A percentile compares a stretch with the other conserved stretches of the same genome.
These are phyloP conservation scores for Clarias batrachus DNA, from an alignment of 2,113 vertebrate genomes.

Conservation along the genomic window DNA sequence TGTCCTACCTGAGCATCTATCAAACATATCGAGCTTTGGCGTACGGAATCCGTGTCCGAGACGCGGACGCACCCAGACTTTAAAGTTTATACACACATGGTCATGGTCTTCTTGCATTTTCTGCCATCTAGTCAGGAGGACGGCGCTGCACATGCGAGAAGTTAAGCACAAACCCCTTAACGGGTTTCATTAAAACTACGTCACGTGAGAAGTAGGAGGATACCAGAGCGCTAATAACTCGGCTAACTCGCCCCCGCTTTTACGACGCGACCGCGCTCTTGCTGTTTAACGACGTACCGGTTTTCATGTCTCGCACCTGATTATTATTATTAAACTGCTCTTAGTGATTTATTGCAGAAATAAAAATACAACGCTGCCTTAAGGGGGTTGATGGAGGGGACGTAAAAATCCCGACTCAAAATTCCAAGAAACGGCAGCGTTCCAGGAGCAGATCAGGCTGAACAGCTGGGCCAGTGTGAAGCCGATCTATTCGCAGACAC, in stretches of 20 bases:
- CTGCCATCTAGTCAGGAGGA: not conserved
- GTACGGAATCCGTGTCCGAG: too few relatives aligned
- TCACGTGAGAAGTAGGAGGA: not conserved
- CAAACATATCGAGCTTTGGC: too few relatives aligned
- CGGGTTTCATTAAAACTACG: not conserved
- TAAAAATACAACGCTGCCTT: not conserved
- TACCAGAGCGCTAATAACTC: not conserved
- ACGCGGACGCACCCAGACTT: too few relatives aligned
- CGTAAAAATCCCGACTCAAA: not conserved
- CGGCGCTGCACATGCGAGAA: too few relatives aligned
- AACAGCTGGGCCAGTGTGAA: slow-evolving; percentile 40
- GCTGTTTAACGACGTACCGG: not conserved
- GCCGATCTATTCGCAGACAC: slow-evolving; percentile 59
- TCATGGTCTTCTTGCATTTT: not conserved
- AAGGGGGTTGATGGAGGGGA: too few relatives aligned
- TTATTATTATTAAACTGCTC: not conserved
- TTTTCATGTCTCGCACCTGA: not conserved
- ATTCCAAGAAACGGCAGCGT: not conserved
- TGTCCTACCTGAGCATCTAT: too few relatives aligned
- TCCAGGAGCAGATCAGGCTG: not conserved
- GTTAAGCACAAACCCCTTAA: not conserved
- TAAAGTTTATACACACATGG: too few relatives aligned
- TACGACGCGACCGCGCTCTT: not conserved
- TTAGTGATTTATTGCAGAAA: not conserved
- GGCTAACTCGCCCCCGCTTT: not conserved